These are phyloP conservation scores for Fissipunctia ypsillon DNA, from an alignment of 2,888 invertebrate species.

Conservation along the genomic window DNA sequence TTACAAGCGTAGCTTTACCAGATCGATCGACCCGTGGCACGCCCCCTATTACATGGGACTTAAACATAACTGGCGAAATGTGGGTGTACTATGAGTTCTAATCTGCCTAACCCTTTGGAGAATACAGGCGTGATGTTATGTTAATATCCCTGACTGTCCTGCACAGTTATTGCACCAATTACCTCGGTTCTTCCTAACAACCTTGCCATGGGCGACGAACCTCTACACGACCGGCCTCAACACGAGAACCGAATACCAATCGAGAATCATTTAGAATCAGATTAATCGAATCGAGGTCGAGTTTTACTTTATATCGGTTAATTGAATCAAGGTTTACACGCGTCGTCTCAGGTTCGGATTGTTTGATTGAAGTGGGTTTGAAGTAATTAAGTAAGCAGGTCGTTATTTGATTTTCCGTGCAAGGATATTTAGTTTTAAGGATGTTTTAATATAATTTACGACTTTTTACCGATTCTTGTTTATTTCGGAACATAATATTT, in stretches of 20 bases:
- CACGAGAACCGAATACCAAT: slow-evolving; percentile 60
- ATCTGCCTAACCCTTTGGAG: background rate
- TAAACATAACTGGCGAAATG: too few relatives aligned
- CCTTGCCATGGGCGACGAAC: slow-evolving; percentile 61
- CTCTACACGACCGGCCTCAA: slow-evolving; percentile 56
- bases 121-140: background rate
- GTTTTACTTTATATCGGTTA: slow-evolving; percentile 51
- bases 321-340: slow-evolving; percentile 45
- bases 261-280: slow-evolving; percentile 58
- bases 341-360: slow-evolving; percentile 2
- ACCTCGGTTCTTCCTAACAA: slow-evolving; percentile 59
- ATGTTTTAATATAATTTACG: too few relatives aligned
- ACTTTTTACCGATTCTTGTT: too few relatives aligned
- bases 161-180: slow-evolving; percentile 59
- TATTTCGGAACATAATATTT: too few relatives aligned
- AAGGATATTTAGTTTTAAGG: background rate
- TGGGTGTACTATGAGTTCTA: background rate
- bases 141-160: background rate
- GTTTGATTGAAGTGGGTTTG: slow-evolving; percentile 13
- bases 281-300: slow-evolving; percentile 57
- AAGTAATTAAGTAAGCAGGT: background rate
- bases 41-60: too few relatives aligned
- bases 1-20: too few relatives aligned
- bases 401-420: background rate
- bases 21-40: too few relatives aligned